Conservation (phyloP, 2,797 vertebrate species). For the Jordanella pulchra region DNA sequence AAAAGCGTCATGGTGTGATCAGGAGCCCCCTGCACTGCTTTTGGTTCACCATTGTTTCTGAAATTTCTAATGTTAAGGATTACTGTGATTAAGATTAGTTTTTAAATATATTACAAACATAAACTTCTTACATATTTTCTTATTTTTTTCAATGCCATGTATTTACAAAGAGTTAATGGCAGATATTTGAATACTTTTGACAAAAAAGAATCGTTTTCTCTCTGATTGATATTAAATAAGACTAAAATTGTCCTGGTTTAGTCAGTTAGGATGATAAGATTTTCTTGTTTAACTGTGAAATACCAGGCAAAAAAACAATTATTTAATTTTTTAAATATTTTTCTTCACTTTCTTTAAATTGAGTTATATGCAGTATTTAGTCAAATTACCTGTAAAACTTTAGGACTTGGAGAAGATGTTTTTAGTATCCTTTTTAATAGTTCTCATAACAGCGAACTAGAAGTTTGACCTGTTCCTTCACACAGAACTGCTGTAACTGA, state of each 20-base stretch:
- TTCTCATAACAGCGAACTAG: neutral
- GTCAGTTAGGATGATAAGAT: neutral
- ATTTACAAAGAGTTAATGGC: neutral
- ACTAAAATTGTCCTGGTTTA: too few relatives aligned
- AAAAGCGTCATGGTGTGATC: neutral
- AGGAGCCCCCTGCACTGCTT: neutral
- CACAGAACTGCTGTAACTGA: neutral
- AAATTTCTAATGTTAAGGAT: neutral
- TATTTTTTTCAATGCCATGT: neutral
- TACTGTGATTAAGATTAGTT: neutral
- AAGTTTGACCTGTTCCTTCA: neutral
- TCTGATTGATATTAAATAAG: neutral
- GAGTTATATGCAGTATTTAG: neutral
- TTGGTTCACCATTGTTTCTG: neutral
- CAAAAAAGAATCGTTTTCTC: neutral
- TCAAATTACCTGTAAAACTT: neutral
- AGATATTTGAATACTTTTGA: neutral
- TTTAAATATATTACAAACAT: neutral
- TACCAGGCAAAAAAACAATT: neutral
- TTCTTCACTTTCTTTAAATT: neutral
- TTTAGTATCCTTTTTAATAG: neutral
- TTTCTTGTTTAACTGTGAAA: neutral
- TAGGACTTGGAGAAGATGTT: neutral
- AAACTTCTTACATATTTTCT: neutral
- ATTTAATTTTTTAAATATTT: too few relatives aligned